These are phyloP conservation scores for Xyrauchen texanus DNA, from an alignment of 2,113 vertebrate genomes.

Conservation along the genomic window DNA sequence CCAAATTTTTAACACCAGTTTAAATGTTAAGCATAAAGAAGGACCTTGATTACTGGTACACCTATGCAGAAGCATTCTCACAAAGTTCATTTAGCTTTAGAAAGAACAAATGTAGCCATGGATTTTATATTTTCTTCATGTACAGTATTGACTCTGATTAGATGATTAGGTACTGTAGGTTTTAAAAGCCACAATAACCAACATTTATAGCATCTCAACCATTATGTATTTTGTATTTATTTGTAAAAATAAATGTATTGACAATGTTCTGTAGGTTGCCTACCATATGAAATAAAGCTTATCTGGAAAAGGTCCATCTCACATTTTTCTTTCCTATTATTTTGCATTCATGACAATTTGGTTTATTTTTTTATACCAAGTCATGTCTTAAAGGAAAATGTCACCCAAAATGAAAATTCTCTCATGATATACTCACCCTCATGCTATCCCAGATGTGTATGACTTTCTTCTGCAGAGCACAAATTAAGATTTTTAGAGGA, in stretches of 20 bases:
- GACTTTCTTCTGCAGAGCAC: no score
- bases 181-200: slow-evolving; percentile 25
- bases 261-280: slow-evolving; percentile 52
- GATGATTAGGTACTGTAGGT: slow-evolving; percentile 52
- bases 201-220: slow-evolving; percentile 49
- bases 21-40: slow-evolving; percentile 43
- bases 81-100: slow-evolving; percentile 62
- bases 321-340: slow-evolving; percentile 21
- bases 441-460: no score
- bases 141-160: slow-evolving; percentile 43
- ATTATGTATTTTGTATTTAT: slow-evolving; percentile 60
- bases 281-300: slow-evolving; percentile 60
- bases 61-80: slow-evolving; percentile 69
- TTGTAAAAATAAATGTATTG: slow-evolving; percentile 54
- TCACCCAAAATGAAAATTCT: no score
- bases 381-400: neutral
- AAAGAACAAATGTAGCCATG: slow-evolving; percentile 56
- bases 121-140: slow-evolving; percentile 47
- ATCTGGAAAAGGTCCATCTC: slow-evolving; percentile 32
- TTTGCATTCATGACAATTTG: neutral
- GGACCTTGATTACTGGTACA: slow-evolving; percentile 55
- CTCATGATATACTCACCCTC: no score
- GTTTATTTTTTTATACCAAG: neutral
- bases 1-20: slow-evolving; percentile 8
- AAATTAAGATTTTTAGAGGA: no score